A percentile compares a stretch with the other conserved stretches of the same genome.
These are phyloP conservation scores for Neolamprologus sp. DNA, from an alignment of 2,113 vertebrate species.

Conservation along the genomic window DNA sequence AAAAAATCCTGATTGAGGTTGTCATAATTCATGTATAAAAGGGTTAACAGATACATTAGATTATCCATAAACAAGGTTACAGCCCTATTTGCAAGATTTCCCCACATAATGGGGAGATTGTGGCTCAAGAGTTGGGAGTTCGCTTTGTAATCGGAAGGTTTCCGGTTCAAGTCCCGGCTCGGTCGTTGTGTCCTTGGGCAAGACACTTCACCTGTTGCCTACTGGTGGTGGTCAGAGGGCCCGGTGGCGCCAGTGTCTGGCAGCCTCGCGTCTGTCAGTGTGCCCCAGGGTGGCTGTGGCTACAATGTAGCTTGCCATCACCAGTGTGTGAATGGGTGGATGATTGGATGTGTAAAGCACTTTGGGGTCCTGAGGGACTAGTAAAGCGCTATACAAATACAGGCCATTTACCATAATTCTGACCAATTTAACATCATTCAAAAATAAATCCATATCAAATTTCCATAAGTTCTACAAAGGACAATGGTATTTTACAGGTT, in stretches of 20 bases:
- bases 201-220: neutral
- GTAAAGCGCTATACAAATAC: neutral
- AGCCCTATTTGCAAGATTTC: neutral
- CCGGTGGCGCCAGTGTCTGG: fast-evolving
- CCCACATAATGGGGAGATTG: neutral
- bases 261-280: fast-evolving
- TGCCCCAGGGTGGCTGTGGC: fast-evolving
- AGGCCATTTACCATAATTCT: neutral
- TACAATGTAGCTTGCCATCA: neutral
- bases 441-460: neutral
- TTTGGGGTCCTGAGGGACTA: neutral
- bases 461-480: neutral
- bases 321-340: neutral
- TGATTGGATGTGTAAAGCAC: fast-evolving
- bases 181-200: neutral
- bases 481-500: neutral
- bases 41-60: neutral
- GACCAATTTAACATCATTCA: neutral
- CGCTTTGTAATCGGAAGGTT: neutral
- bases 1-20: neutral
- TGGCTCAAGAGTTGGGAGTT: neutral
- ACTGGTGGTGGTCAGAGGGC: neutral
- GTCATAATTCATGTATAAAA: neutral
- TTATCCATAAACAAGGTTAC: neutral
- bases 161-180: fast-evolving